A percentile compares a stretch with the other conserved stretches of the same genome.
phyloP scores from a whole-genome alignment of 2,888 invertebrate species.

The Biston betularia region DNA sequence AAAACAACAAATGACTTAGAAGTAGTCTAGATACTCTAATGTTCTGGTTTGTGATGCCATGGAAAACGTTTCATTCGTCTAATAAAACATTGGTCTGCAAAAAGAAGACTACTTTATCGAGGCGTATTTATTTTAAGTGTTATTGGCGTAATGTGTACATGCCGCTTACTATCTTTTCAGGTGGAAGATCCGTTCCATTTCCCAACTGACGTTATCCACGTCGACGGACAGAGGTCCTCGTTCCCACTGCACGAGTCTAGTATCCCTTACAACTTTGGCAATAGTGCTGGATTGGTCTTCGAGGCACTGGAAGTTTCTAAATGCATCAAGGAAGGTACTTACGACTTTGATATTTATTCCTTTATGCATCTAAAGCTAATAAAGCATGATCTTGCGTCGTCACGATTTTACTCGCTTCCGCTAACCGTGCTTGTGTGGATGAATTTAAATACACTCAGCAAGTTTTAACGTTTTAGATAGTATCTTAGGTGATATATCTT shows the following conservation, averaged over 20 bases:
- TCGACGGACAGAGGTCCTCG: conserved; percentile 82
- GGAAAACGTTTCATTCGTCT: too few relatives aligned
- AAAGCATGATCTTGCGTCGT: neutral
- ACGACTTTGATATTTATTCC: neutral
- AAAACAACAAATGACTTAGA: too few relatives aligned
- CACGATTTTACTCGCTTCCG: too few relatives aligned
- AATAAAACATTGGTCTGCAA: too few relatives aligned
- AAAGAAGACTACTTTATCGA: too few relatives aligned
- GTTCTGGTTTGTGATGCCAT: too few relatives aligned
- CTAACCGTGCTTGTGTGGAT: too few relatives aligned
- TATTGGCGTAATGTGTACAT: neutral
- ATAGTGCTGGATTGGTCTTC: conserved; percentile 90
- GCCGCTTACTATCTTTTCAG: conserved; percentile 51
- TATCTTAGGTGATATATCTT: too few relatives aligned
- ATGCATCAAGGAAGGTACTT: conserved; percentile 86
- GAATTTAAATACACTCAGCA: too few relatives aligned
- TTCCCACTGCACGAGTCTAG: conserved; percentile 87
- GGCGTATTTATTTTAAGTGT: neutral
- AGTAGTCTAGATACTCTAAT: too few relatives aligned
- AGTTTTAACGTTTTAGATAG: too few relatives aligned
- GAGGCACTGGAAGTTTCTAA: conserved; percentile 91
- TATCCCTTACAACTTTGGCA: conserved; percentile 85
- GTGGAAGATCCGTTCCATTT: conserved; percentile 88
- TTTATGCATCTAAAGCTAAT: neutral
- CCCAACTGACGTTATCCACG: conserved; percentile 86